Conservation (phyloP, 2,888 invertebrate species). For the Drosophila heteroneura region DNA sequence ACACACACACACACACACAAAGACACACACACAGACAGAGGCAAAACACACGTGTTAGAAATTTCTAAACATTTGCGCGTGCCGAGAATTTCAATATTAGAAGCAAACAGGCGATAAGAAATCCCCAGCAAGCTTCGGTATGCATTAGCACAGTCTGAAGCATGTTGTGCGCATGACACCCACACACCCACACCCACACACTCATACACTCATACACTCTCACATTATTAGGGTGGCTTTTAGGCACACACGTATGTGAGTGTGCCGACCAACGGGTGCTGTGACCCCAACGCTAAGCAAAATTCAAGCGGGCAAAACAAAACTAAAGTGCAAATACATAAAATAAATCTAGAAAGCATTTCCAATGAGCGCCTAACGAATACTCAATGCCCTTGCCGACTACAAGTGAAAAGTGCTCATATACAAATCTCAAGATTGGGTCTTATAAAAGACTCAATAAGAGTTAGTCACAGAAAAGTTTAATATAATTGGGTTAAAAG, state of each 20-base stretch:
- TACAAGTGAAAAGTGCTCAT: neutral
- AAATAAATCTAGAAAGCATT: conserved; percentile 7
- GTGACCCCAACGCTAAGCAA: conserved; percentile 55
- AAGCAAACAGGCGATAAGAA: conserved; percentile 80
- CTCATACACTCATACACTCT: conserved; percentile 4
- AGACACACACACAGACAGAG: neutral
- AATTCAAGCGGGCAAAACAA: conserved; percentile 44
- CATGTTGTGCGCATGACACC: conserved; percentile 64
- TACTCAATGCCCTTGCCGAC: neutral
- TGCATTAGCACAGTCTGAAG: conserved; percentile 78
- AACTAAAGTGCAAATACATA: conserved; percentile 33
- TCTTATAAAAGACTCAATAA: too few species aligned
- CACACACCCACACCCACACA: conserved; percentile 17
- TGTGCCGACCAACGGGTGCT: conserved; percentile 28
- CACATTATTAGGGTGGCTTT: conserved; percentile 31
- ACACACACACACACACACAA: conserved; percentile 9
- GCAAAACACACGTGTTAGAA: conserved; percentile 62
- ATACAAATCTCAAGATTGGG: too few species aligned
- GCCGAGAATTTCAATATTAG: conserved; percentile 85
- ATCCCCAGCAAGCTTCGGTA: conserved; percentile 45
- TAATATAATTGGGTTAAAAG: neutral
- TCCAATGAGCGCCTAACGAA: neutral
- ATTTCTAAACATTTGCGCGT: conserved; percentile 80
- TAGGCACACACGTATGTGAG: neutral
- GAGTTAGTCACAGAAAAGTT: neutral